Base-by-base conservation (phyloP, 2,888 invertebrate genomes). In the Rhagium mordax region DNA sequence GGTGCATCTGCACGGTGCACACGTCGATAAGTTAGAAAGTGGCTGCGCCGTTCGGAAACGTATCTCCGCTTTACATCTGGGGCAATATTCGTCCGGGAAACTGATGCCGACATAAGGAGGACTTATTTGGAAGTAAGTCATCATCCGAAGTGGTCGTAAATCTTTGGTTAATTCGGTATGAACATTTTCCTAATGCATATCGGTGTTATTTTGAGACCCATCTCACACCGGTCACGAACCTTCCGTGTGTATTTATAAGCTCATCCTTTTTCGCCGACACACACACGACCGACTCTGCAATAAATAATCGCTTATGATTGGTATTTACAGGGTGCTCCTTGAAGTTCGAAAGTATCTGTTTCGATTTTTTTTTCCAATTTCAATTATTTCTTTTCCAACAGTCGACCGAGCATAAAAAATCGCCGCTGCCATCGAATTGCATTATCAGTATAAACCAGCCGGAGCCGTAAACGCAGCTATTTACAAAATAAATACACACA, bases 81-180 rank as follows among this genome's bases (percentile, higher is more conserved):
- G 15, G n/a, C 51, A 49, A 59, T 59, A 67, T 67, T 55, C 65
- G 33, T 51, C 15, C 15, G 20, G 65, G 24, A 16, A 27, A 51
- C n/a, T 65, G 33, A 15, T 29, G 49, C 29, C 53, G 13, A 24
- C 24, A 65, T 55, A 2, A 13, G 57, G 6, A 18, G 57, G 41
- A 67, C 57, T 67, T 67, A 67, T 67, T 67, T 41, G 57, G n/a
- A 18, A 47, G 57, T 72, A 72, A 76, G 72, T 74, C 72, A 76
- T 76, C 76, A 74, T 65, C 64, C 61, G 70, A 74, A 74, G 76
- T 76, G 74, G 70, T 70, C 70, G 72, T 76, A 76, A 76, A 74
- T 76, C 72, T 67, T 70, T 49, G 20, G 64, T 55, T 70, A 64
- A 70, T 70, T 70, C 69, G 60, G 49, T 41, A 53, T 53, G 53